phyloP scores from a whole-genome alignment of 2,113 vertebrate species.

The Pterophyllum scalare region DNA sequence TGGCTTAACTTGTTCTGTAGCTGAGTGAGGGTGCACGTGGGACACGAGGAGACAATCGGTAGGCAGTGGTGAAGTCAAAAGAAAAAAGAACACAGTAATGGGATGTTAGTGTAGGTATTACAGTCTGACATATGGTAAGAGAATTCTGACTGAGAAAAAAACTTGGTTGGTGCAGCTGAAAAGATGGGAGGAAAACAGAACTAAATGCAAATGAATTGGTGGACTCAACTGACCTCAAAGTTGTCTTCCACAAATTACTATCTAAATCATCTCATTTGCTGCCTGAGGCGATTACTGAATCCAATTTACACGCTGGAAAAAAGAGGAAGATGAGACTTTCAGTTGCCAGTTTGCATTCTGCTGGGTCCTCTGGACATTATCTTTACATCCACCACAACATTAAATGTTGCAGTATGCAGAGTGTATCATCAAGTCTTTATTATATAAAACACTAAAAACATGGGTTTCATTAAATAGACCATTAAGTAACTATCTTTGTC shows the following conservation, averaged over 20 bases:
- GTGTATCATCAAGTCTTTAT: not conserved
- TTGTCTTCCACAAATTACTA: slow-evolving; percentile 60
- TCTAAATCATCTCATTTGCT: slow-evolving; percentile 67
- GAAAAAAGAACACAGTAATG: slow-evolving; percentile 6
- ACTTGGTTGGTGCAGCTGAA: slow-evolving; percentile 26
- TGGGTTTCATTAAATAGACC: not conserved
- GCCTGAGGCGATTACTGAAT: slow-evolving; percentile 64
- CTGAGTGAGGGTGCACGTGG: not conserved
- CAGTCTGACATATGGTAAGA: slow-evolving; percentile 56
- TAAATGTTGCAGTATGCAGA: not conserved
- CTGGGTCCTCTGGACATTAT: slow-evolving; percentile 42
- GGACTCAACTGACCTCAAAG: slow-evolving; percentile 63
- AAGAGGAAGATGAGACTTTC: slow-evolving; percentile 43
- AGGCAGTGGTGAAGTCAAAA: not conserved
- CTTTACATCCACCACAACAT: slow-evolving; percentile 22
- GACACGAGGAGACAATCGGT: not conserved
- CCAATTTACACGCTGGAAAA: slow-evolving; percentile 59
- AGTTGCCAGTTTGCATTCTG: slow-evolving; percentile 35
- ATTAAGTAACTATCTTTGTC: not conserved
- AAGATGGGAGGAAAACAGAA: slow-evolving; percentile 26
- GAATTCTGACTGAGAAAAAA: slow-evolving; percentile 38
- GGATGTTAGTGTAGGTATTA: slow-evolving; percentile 9
- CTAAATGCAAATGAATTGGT: slow-evolving; percentile 48
- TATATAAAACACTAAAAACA: not conserved
- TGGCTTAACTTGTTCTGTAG: not conserved